A percentile compares a stretch with the other conserved stretches of the same genome.
Evolutionary conservation across 2,797 vertebrate species (phyloP).

Genomic region (Lacerta bilineata): DNA sequence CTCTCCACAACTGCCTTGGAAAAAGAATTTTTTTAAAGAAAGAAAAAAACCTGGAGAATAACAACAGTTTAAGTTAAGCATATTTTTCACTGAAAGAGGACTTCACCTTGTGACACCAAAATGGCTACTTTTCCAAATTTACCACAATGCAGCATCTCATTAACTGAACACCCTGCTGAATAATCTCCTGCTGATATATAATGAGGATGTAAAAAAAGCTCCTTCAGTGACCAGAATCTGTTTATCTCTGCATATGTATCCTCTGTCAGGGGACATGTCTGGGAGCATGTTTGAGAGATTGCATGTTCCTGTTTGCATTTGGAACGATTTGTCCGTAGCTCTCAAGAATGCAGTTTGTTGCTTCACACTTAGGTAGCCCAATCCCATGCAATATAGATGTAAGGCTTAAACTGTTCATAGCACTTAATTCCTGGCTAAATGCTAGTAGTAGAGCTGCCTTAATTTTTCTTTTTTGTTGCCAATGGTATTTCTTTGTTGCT

Average conservation of each 20-base stretch:
- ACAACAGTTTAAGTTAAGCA: constrained; percentile 50
- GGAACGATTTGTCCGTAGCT: neutral
- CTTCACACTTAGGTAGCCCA: neutral
- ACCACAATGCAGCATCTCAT: constrained; percentile 51
- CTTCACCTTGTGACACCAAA: constrained; percentile 57
- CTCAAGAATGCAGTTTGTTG: neutral
- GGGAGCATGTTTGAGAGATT: neutral
- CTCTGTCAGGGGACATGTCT: neutral
- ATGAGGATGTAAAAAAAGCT: constrained; percentile 31
- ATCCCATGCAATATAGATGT: neutral
- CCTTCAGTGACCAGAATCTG: neutral
- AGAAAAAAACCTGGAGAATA: constrained; percentile 41
- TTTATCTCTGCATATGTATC: neutral
- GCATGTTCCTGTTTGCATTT: neutral
- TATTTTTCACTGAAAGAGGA: constrained; percentile 54
- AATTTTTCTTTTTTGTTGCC: neutral
- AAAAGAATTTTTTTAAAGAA: constrained; percentile 40
- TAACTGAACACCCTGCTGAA: constrained; percentile 49
- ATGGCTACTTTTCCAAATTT: constrained; percentile 41
- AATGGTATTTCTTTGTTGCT: neutral
- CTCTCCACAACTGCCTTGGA: constrained; percentile 36
- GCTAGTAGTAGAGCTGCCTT: neutral
- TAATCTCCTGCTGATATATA: constrained; percentile 42
- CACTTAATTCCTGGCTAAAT: neutral
- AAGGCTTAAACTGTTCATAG: neutral